phyloP scores from a whole-genome alignment of 2,113 vertebrate genomes.

The Coryphaenoides rupestris region DNA sequence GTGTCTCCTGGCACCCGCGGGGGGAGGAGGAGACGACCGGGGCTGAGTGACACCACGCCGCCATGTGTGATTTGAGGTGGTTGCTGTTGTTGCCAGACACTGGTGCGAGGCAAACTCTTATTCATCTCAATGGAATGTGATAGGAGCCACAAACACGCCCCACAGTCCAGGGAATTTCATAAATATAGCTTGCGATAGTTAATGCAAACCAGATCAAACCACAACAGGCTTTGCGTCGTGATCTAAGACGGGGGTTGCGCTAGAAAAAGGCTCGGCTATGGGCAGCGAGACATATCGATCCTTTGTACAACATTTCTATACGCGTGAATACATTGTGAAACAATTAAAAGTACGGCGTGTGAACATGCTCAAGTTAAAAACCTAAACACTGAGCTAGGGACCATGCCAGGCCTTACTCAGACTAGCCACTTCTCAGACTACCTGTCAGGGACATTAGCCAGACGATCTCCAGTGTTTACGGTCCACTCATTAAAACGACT shows the following conservation, averaged over 20 bases:
- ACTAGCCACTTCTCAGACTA: slow-evolving; percentile 18
- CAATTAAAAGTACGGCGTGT: too few relatives aligned
- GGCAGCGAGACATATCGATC: slow-evolving; percentile 9
- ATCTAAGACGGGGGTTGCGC: slow-evolving; percentile 1
- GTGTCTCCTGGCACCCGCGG: slow-evolving; percentile 38
- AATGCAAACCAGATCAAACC: slow-evolving; percentile 44
- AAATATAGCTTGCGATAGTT: slow-evolving; percentile 39
- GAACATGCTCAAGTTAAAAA: not conserved
- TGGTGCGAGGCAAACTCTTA: slow-evolving; percentile 41
- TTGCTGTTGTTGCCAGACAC: slow-evolving; percentile 22
- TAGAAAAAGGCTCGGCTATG: slow-evolving; percentile 29
- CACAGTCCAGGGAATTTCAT: slow-evolving; percentile 36
- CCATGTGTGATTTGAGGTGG: slow-evolving; percentile 39
- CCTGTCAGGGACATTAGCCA: slow-evolving; percentile 37
- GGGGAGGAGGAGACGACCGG: slow-evolving; percentile 20
- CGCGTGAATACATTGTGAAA: too few relatives aligned
- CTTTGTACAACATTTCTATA: slow-evolving; percentile 1
- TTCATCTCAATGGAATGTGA: slow-evolving; percentile 47
- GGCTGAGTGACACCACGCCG: slow-evolving; percentile 42
- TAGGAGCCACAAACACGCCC: slow-evolving; percentile 39
- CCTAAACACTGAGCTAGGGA: too few relatives aligned
- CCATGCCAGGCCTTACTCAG: slow-evolving; percentile 23
- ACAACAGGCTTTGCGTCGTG: slow-evolving; percentile 19
- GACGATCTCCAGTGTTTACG: slow-evolving; percentile 36
- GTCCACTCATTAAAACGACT: slow-evolving; percentile 10